These are phyloP conservation scores for Lutjanus erythropterus DNA, from an alignment of 2,113 vertebrate species.

Conservation along the genomic window DNA sequence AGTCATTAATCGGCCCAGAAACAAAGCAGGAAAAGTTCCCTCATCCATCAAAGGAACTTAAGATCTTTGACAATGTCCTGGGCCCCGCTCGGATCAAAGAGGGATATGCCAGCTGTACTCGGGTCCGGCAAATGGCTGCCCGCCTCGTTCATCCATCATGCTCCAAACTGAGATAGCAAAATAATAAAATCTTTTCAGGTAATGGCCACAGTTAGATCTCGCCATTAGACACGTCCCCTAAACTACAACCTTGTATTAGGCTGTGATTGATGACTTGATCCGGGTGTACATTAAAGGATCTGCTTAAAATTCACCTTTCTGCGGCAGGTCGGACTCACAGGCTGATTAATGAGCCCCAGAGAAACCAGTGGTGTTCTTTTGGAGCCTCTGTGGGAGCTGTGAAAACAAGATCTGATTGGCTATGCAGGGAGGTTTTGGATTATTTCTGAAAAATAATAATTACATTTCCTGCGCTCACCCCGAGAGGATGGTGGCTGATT, in stretches of 20 bases:
- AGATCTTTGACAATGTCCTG: constrained; percentile 74
- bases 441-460: constrained; percentile 57
- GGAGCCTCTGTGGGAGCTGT: constrained; percentile 34
- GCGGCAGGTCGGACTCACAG: constrained; percentile 34
- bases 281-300: constrained; percentile 61
- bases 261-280: constrained; percentile 78
- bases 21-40: constrained; percentile 70
- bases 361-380: constrained; percentile 47
- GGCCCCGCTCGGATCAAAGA: constrained; percentile 58
- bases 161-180: constrained; percentile 64
- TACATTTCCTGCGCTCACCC: constrained; percentile 39
- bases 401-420: constrained; percentile 48
- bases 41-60: constrained; percentile 77
- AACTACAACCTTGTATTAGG: constrained; percentile 57
- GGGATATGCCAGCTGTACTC: constrained; percentile 48
- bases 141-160: constrained; percentile 74
- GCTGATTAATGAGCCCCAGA: constrained; percentile 63
- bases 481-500: constrained; percentile 21
- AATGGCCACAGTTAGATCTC: constrained; percentile 66
- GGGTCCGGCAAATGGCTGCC: constrained; percentile 61
- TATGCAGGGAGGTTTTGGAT: constrained; percentile 34
- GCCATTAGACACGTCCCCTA: constrained; percentile 59
- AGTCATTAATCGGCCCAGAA: constrained; percentile 71
- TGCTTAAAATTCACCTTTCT: constrained; percentile 71
- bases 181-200: constrained; percentile 77